These are phyloP conservation scores for Labeo calbasu DNA, from an alignment of 2,797 vertebrate genomes.

Conservation along the genomic window DNA sequence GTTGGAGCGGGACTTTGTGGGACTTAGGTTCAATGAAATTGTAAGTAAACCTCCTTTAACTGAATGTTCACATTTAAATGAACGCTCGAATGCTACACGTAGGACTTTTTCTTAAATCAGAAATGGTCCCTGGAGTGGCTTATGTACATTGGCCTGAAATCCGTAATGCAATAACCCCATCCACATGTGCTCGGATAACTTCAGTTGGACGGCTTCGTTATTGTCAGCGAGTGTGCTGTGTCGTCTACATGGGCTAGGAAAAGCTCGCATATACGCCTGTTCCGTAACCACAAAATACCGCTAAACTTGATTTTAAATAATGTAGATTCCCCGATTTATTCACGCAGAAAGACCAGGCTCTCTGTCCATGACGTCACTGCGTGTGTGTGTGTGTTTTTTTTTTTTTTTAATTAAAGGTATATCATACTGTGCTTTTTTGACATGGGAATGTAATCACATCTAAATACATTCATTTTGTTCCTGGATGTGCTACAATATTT, in stretches of 20 bases:
- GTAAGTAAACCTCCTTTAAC: constrained; percentile 77
- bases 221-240: background rate
- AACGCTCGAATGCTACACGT: constrained; percentile 52
- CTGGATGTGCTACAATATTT: background rate
- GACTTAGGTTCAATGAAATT: constrained; percentile 67
- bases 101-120: constrained; percentile 14
- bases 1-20: constrained; percentile 57
- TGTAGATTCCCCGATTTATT: constrained; percentile 5
- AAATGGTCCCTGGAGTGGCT: background rate
- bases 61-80: constrained; percentile 54
- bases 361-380: constrained; percentile 14
- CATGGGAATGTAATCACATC: background rate
- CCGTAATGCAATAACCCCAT: constrained; percentile 5
- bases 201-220: background rate
- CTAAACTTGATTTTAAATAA: background rate
- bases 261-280: background rate
- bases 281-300: background rate
- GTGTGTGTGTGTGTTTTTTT: too few species aligned
- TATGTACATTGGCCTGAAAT: background rate
- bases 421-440: constrained; percentile 18
- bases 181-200: constrained; percentile 10
- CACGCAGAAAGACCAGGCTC: background rate
- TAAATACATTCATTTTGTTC: background rate
- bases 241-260: background rate
- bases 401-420: background rate